A percentile compares a stretch with the other conserved stretches of the same genome.
Evolutionary conservation across 2,113 vertebrate species (phyloP).

Genomic region (Phalacrocorax brasilianus): DNA sequence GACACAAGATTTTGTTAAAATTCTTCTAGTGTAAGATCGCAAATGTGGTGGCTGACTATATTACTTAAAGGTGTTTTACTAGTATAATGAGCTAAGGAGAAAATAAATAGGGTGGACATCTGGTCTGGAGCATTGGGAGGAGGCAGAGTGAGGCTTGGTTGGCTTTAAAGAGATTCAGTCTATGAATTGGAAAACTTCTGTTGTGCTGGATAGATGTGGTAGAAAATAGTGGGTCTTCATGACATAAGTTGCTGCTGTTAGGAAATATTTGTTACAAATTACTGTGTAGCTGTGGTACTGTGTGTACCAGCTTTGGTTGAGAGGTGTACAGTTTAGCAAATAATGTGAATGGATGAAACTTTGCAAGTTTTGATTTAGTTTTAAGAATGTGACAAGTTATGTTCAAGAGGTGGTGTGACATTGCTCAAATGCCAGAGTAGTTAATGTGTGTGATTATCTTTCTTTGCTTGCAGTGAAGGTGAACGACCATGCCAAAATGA

Average conservation of each 20-base stretch:
- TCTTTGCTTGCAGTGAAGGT: constrained; percentile 72
- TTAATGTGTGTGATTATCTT: neutral
- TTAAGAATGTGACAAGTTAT: neutral
- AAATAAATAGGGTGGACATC: neutral
- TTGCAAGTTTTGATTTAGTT: neutral
- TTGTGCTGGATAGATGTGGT: neutral
- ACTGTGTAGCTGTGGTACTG: accelerated
- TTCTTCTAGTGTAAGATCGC: neutral
- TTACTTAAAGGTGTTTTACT: neutral
- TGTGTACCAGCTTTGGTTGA: neutral
- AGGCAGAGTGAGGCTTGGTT: neutral
- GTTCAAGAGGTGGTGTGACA: neutral
- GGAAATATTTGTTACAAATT: neutral
- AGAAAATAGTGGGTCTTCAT: neutral
- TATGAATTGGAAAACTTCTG: neutral
- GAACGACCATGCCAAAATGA: constrained; percentile 83
- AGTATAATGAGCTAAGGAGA: neutral
- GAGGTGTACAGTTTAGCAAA: neutral
- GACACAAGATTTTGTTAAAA: neutral
- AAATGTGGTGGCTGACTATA: neutral
- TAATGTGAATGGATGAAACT: neutral
- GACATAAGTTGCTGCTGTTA: neutral
- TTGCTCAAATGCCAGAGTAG: neutral
- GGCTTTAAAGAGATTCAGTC: neutral
- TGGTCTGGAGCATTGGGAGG: no score